phyloP scores from a whole-genome alignment of 2,797 vertebrate genomes.

The Malurus leucopterus region DNA sequence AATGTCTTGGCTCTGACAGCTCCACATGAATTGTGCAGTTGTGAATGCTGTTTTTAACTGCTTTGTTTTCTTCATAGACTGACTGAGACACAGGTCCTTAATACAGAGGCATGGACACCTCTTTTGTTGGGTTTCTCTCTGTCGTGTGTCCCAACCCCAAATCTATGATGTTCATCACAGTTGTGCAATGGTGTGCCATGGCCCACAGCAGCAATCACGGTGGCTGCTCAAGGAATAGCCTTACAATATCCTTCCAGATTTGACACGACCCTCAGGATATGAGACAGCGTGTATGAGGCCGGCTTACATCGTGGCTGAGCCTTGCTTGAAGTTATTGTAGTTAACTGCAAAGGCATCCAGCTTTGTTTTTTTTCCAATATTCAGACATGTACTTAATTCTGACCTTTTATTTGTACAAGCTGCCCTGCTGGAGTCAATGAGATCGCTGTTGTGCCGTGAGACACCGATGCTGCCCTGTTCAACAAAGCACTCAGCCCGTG shows the following conservation, averaged over 20 bases:
- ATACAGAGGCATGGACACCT: neutral
- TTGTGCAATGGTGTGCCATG: rapidly evolving
- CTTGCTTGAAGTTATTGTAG: neutral
- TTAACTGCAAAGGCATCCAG: neutral
- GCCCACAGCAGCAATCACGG: neutral
- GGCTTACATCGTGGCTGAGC: rapidly evolving
- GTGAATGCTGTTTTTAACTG: neutral
- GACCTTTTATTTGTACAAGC: neutral
- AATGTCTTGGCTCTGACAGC: neutral
- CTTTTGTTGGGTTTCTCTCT: neutral
- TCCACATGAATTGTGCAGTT: neutral
- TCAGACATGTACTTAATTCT: neutral
- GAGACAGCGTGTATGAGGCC: rapidly evolving
- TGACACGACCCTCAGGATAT: neutral
- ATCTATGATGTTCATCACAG: rapidly evolving
- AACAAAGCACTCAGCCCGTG: neutral
- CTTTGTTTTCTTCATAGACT: neutral
- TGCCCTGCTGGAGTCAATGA: neutral
- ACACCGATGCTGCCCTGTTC: neutral
- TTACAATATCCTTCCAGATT: neutral
- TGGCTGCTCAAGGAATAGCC: neutral
- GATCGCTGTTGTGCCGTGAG: neutral
- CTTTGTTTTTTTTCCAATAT: neutral
- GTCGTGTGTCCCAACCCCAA: neutral
- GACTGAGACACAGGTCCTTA: neutral